Base-by-base conservation (phyloP, 2,113 vertebrate species). In the Mirza zaza region DNA sequence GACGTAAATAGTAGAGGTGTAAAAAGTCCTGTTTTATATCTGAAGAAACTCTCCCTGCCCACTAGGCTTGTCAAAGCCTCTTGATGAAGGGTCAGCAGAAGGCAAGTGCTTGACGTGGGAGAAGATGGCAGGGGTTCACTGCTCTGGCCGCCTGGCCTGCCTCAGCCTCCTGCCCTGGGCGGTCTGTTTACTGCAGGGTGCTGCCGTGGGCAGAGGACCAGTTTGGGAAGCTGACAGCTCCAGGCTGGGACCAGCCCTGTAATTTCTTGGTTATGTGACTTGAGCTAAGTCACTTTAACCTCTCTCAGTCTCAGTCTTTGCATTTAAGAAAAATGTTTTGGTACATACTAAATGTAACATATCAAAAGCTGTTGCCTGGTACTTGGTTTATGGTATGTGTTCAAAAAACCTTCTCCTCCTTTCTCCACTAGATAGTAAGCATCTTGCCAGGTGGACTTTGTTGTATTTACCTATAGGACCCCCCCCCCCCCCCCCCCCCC, bases 21-120 rank as follows among this genome's bases (percentile, higher is more conserved):
- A 42, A 77, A 88, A 75, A 45, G 71, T 55, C 79, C 96, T 95
- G 92, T 48, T 94, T 95, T 48, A 9, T 65, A 32, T 83, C 93
- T 52, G 34, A 80, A 88, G 67, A 70, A 82, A 63, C 34, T 5
- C 75, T 87, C 75, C 50, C 55, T 83, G 48, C 67, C 93, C 52
- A 36, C 73, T 55, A 34, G 45, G 73, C 94, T 83, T 70, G 91
- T 89, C 65, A 68, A 6, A 68, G 77, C 34, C 77, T 92, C 86
- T 61, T 92, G 81, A 73, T 50, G 65, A 86, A 97, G 61, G 55
- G 93, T 95, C 80, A 95, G 90, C 80, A 95, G 61, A 63, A 82
- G 97, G 48, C 1, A 9, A 34, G 85, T 42, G 55, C 52, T 48
- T 61, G 65, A 70, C 20, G 6, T 48, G 57, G 70, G 34, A 73